Base-by-base conservation (phyloP, 2,113 vertebrate species). In the Zosterops lateralis region DNA sequence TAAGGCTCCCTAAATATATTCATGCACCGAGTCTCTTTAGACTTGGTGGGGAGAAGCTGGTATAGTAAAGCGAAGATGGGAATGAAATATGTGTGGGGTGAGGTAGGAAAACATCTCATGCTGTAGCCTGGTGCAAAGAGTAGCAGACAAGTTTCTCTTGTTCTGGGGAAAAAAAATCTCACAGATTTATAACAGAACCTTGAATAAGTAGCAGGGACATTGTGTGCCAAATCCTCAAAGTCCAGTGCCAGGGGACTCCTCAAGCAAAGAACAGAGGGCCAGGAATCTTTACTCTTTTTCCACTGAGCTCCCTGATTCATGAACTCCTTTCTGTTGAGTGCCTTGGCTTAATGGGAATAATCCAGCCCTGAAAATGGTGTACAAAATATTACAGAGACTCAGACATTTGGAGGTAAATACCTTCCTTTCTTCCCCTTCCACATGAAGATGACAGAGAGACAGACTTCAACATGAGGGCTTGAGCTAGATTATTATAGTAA, bases 171-270 rank as follows among this genome's bases (percentile, higher is more conserved):
- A 38, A 38, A 38, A 68, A 68, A 64, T 50, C 6, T n/a, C 51
- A 17, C 8, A 32, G 13, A 45, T 32, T 56, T n/a, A 3, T 50
- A 64, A 42, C 9, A 81, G 77, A 70, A 42, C 31, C 24, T 32
- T 73, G 14, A 84, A 6, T 56, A 64, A 64, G 77, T 16, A 54
- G 2, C 10, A 50, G 34, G 17, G 19, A 8, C 11, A 31, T 3
- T 53, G 4, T 21, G 12, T 29, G 28, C 7, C 42, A 77, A 10
- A 44, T 44, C 18, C 31, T 18, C 26, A 17, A 60, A 81, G 42
- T 18, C 12, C 19, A 25, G 0, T 7, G 17, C 12, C 0, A 3
- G 15, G 7, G 18, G 2, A 56, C 10, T 72, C 34, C 17, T 9
- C 28, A 61, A n/a, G 3, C 25, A 57, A 62, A 48, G 13, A 28